Base-by-base conservation (phyloP, 2,797 vertebrate species). In the Onychomys leucogaster region DNA sequence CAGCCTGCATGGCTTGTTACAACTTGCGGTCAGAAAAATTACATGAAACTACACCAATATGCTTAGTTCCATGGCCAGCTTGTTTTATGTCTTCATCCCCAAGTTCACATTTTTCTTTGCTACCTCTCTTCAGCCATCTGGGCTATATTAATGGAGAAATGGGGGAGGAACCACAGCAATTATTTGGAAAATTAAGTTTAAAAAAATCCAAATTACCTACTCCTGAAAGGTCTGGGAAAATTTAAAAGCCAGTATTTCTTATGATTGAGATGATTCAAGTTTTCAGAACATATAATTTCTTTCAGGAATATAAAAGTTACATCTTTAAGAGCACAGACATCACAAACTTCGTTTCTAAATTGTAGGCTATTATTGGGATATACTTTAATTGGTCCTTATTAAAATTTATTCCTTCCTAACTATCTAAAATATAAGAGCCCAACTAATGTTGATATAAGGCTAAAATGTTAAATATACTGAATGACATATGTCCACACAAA, bases 111-210 rank as follows among this genome's bases (percentile, higher is more conserved):
- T 89, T 96, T 91, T 90, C 90, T 90, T 11, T 85, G 88, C 95
- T 97, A 89, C 94, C 87, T 95, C 80, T 96, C 83, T 94, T 97
- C 90, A 89, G 49, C 92, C 95, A 96, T 95, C 89, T 95, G 97
- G 96, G 88, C 94, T 97, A 43, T 90, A 95, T 97, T 97, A 97
- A 97, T 96, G 92, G 94, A 97, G 95, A 98, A 96, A 88, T 65
- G 25, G 95, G 80, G 83, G 84, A 97, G 93, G 94, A 98, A 97
- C 80, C 91, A 94, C 92, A 95, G 93, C 89, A 96, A 98, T 97
- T 97, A 96, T 90, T 85, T 95, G 96, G 94, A 97, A 98, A 97
- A 97, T 95, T 93, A 97, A 96, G 91, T 96, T 82, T 91, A 95
- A 97, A 94, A 97, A 94, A 69, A 41, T 75, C 75, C 88, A 94